Evolutionary conservation across 1,140 invertebrate species (phyloP).

Genomic region (Gonatopus flavifemur): DNA sequence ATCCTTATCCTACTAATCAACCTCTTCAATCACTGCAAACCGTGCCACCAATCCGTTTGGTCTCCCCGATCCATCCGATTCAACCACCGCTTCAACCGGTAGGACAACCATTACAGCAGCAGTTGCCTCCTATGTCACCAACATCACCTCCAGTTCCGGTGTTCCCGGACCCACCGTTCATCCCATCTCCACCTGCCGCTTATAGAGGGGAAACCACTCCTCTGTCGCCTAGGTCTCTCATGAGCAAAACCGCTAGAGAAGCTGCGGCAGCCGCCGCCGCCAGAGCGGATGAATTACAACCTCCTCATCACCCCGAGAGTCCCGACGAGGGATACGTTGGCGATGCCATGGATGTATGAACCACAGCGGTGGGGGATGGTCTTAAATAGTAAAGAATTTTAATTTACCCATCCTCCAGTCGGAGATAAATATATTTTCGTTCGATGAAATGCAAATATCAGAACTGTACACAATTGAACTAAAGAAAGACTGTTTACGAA

Average conservation of each 20-base stretch:
- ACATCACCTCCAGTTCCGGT: constrained; percentile 44
- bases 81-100: constrained; percentile 20
- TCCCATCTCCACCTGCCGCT: constrained; percentile 69
- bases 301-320: constrained; percentile 71
- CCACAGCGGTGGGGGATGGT: constrained; percentile 13
- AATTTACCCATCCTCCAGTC: neutral
- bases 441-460: neutral
- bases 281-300: constrained; percentile 26
- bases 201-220: constrained; percentile 44
- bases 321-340: constrained; percentile 87
- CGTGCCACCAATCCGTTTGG: neutral
- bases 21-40: constrained; percentile 19
- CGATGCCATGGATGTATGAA: constrained; percentile 64
- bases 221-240: constrained; percentile 42
- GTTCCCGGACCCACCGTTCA: constrained; percentile 62
- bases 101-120: constrained; percentile 48
- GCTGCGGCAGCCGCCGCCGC: constrained; percentile 39
- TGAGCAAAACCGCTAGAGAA: constrained; percentile 43
- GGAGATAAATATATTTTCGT: neutral
- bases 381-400: neutral
- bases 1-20: constrained; percentile 61
- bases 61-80: neutral
- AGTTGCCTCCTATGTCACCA: constrained; percentile 40
- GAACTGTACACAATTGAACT: neutral
- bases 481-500: too few species aligned